Evolutionary conservation across 2,797 vertebrate species (phyloP), one percentile per base, ranked within the genome.

Genomic region (Lithobates sylvaticus): DNA sequence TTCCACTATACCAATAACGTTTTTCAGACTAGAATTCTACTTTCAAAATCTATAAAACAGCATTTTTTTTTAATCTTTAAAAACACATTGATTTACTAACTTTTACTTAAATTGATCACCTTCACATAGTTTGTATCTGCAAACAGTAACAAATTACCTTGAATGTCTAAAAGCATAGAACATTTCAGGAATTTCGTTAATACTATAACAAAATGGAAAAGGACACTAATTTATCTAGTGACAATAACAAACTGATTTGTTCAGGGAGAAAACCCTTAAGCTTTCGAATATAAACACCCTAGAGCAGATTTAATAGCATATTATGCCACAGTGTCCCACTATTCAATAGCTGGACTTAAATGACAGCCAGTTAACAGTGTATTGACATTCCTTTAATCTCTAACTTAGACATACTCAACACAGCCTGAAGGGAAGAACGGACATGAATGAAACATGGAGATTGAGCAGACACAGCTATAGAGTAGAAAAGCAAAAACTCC

Each of bases 371-470:
- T 64, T 77, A 77, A 32, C 32, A 39, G 61, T 39, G 76, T 64
- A 77, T 65, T 39, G 76, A 78, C 13, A 39, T 78, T 78, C 61
- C 36, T 34, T 65, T 78, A 65, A 78, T 67, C 23, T 78, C 76
- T 44, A 36, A 26, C 76, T 76, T 73, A 44, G 2, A 16, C 21
- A 3, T 23, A 76, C 50, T 61, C 26, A 76, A 75, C 54, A 76
- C 18, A 76, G 50, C 74, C 74, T 78, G 58, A 78, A 65, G 61
- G 32, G 6, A 15, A 44, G 36, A 78, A 67, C 23, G 15, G 64
- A 65, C 64, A 67, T 27, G 76, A 78, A 67, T 67, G 58, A 78
- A 78, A 67, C 58, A 36, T 32, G 13, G 54, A 64, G 75, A 76
- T 36, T 76, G 34, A 76, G 32, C 54, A 10, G 16, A 77, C 23